Evolutionary conservation across 2,888 invertebrate species (phyloP), one percentile per base, ranked within the genome.

Genomic region (Sinohyriopsis cumingii): DNA sequence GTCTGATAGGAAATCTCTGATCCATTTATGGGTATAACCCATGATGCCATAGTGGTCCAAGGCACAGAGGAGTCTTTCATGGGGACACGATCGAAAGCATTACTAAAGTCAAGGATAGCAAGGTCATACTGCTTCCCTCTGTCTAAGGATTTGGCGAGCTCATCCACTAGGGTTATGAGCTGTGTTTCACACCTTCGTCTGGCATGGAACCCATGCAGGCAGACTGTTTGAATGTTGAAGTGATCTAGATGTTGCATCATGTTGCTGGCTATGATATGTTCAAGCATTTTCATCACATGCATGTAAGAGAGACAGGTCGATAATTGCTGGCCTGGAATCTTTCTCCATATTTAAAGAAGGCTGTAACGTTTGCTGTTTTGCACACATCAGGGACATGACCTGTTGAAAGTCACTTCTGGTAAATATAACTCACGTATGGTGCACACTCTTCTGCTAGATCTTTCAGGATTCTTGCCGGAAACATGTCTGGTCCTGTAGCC

Each of bases 171-270:
- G 25, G 55, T 65, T 19, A 65, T 9, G 2, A 65, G 33, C 24
- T 65, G 65, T 55, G 65, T 65, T 24, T 65, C 55, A 22, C 65
- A 65, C 5, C 65, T 65, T 55, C 65, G 22, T 65, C 56, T 55
- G 18, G 65, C 65, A 25, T 56, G 55, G 22, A 65, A 65, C 2
- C 65, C 56, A 33, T 65, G 63, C 22, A 54, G 63, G 22, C 63
- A 63, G 22, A 33, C 63, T 53, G 63, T 63, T n/a, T 33, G 45
- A 28, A 63, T 63, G 53, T 63, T 22, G 54, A 54, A n/a, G 5
- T 63, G 15, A 18, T 63, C 63, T 20, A 63, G 54, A n/a, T 63
- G 63, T 19, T 33, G 20, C n/a, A 63, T 22, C 9, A 63, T n/a
- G 22, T 18, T 63, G 54, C 53, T 62, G 5, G 53, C 25, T 9